Evolutionary conservation across 1,140 invertebrate genomes (phyloP).

Genomic region (Drosophila bifasciata): DNA sequence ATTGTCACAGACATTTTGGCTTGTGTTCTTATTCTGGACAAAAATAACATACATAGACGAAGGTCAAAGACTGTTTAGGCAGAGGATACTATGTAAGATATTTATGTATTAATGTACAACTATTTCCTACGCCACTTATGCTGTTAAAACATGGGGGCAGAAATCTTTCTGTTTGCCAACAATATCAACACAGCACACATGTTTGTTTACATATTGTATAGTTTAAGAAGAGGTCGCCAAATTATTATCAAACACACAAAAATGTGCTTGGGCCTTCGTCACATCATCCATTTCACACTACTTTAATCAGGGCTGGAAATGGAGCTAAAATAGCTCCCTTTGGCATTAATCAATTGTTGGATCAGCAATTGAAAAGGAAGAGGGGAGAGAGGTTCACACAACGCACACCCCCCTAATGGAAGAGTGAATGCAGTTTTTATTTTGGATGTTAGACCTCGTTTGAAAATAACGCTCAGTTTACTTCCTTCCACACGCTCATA

Average conservation of each 20-base stretch:
- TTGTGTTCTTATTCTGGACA: slow-evolving; percentile 23
- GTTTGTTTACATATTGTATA: neutral
- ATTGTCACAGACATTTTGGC: slow-evolving; percentile 17
- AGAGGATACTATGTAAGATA: neutral
- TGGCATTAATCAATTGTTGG: slow-evolving; percentile 29
- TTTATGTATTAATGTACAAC: slow-evolving; percentile 2
- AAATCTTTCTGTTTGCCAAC: slow-evolving; percentile 52
- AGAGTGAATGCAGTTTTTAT: slow-evolving; percentile 10
- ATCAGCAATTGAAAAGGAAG: neutral
- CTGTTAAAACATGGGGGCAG: slow-evolving; percentile 51
- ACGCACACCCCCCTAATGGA: neutral
- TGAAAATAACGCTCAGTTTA: slow-evolving; percentile 75
- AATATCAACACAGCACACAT: slow-evolving; percentile 25
- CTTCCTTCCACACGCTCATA: slow-evolving; percentile 57
- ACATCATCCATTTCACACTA: slow-evolving; percentile 38
- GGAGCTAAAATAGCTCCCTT: slow-evolving; percentile 12
- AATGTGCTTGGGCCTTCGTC: slow-evolving; percentile 38
- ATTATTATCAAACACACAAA: slow-evolving; percentile 19
- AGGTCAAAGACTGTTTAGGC: slow-evolving; percentile 36
- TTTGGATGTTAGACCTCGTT: slow-evolving; percentile 24
- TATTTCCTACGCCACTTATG: slow-evolving; percentile 49
- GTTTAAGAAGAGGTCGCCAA: slow-evolving; percentile 30
- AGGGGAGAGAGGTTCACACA: neutral
- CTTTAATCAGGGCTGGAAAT: slow-evolving; percentile 26
- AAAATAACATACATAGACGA: slow-evolving; percentile 44